Base-by-base conservation (phyloP, 1,140 invertebrate genomes). In the Drosophila jambulina region DNA sequence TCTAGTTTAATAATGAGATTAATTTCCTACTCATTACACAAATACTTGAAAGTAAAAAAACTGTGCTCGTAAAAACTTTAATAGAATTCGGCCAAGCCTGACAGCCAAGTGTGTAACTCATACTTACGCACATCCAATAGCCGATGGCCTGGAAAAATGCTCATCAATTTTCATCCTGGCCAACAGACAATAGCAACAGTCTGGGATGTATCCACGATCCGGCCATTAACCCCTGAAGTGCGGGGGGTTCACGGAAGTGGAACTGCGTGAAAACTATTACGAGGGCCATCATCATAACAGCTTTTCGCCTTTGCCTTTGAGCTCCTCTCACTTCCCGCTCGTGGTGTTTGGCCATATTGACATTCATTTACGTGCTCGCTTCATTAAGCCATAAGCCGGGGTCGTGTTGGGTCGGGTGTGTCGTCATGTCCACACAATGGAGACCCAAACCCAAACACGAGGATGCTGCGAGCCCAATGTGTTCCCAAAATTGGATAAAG, bases 371-470 rank as follows among this genome's bases (percentile, higher is more conserved):
- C 69, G 75, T 78, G 56, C 63, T 64, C 85, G 84, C 84, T 87
- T 87, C 84, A 87, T 87, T 87, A 78, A 88, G 80, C 84, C 80
- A 78, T 85, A 81, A 81, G 60, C 82, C 68, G 75, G 70, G 76
- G 32, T 76, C 70, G 64, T 58, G 48, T 51, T 29, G 25, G 48
- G 40, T 49, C 60, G 56, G 68, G 32, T 57, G 51, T 59, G 59
- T 63, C 58, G 59, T 63, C 58, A 58, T 68, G 74, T 77, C 45
- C 68, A 56, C 53, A 53, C 67, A 72, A 72, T 42, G 68, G 53
- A 58, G 68, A 51, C 67, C 51, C 53, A 27, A 36, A 27, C 45
- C 34, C 36, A 59, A 71, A 38, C 12, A 34, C 10, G 15, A 21
- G 43, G 53, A 70, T 49, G 49, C 29, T 51, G 49, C 23, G 25